phyloP scores from a whole-genome alignment of 2,888 invertebrate species.

The Dicycla oo region DNA sequence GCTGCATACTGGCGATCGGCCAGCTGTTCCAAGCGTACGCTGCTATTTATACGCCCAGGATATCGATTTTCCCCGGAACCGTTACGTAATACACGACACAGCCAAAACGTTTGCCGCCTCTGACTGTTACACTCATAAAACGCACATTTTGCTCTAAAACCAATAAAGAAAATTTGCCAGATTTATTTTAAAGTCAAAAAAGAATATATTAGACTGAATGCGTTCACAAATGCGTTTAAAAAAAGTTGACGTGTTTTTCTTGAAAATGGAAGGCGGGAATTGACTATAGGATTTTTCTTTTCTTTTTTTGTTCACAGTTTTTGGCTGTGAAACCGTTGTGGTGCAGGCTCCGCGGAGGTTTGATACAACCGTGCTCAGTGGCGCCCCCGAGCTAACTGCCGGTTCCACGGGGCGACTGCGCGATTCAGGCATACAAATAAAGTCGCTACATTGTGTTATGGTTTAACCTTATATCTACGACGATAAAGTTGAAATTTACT shows the following conservation, averaged over 20 bases:
- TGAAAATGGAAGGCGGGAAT: slow-evolving; percentile 78
- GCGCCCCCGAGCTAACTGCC: slow-evolving; percentile 84
- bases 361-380: slow-evolving; percentile 80
- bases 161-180: slow-evolving; percentile 61
- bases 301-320: slow-evolving; percentile 74
- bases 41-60: slow-evolving; percentile 88
- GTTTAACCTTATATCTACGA: slow-evolving; percentile 59
- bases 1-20: slow-evolving; percentile 85
- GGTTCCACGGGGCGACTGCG: slow-evolving; percentile 81
- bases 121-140: slow-evolving; percentile 77
- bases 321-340: slow-evolving; percentile 72
- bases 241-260: slow-evolving; percentile 26
- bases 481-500: slow-evolving; percentile 68
- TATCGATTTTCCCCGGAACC: slow-evolving; percentile 88
- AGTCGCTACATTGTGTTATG: slow-evolving; percentile 53
- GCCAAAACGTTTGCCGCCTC: slow-evolving; percentile 79
- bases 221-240: slow-evolving; percentile 20
- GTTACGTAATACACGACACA: slow-evolving; percentile 87
- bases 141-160: slow-evolving; percentile 71
- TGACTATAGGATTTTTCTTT: slow-evolving; percentile 66
- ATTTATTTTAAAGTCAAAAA: slow-evolving; percentile 41
- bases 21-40: slow-evolving; percentile 87
- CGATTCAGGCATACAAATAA: slow-evolving; percentile 73
- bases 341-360: slow-evolving; percentile 66
- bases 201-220: slow-evolving; percentile 28